Evolutionary conservation across 2,888 invertebrate species (phyloP), one percentile per base, ranked within the genome.

Genomic region (Leptothorax acervorum): DNA sequence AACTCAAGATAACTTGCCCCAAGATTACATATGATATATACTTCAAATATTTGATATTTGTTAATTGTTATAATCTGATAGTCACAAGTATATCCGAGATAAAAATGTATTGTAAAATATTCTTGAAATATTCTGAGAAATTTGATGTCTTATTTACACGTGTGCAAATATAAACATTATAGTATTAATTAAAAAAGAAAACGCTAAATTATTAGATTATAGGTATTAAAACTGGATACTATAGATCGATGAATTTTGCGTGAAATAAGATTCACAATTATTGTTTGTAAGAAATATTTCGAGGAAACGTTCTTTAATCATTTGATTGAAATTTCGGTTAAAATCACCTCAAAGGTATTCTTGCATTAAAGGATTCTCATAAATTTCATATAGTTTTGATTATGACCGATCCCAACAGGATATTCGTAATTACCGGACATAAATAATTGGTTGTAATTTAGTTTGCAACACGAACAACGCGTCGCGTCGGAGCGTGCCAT

Each of bases 371-470:
- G 35, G n/a, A 23, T 60, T 12, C 11, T 15, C 18, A 23, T 57
- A n/a, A 79, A 70, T 70, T 79, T 48, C 35, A 60, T 23, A 23
- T 48, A 39, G 18, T 45, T 39, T 70, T 70, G 60, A 71, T 79
- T 60, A 51, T 48, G 48, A 70, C 39, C 48, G 39, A 48, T 79
- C 3, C 28, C 39, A 48, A 62, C 45, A 39, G 65, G 71, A 70
- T 70, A 39, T 70, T 70, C 23, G n/a, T 79, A 79, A 79, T 79
- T 79, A 79, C 18, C 35, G 45, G 18, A 60, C 48, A 12, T 60
- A 79, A 79, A 79, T 79, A 79, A 79, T 79, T 70, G 60, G 35
- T 70, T 55, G 48, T 79, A 79, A 79, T 79, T 79, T 79, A 79
- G 79, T 79, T 70, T 60, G 79, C 60, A 60, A 42, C 60, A 28